Percentiles rank a stretch among this genome's conserved stretches.
Evolutionary conservation across 2,888 invertebrate species (phyloP).

Genomic region (Meloe dianella): DNA sequence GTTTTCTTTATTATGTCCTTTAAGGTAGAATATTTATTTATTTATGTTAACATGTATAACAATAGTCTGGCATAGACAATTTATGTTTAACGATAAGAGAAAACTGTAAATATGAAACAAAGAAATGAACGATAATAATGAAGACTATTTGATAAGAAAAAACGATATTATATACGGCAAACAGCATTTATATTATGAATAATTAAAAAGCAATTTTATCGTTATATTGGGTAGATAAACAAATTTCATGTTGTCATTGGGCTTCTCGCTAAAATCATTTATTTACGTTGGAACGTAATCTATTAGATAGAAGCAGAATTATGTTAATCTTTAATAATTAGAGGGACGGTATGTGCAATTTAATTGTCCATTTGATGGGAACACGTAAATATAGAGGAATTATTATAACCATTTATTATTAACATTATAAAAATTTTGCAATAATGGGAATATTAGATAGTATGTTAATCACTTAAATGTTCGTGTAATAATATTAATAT

Average conservation of each 20-base stretch:
- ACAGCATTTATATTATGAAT: conserved; percentile 27
- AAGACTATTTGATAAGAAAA: conserved; percentile 30
- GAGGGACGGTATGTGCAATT: background rate
- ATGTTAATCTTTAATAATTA: background rate
- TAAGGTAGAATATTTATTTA: background rate
- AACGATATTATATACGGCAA: conserved; percentile 27
- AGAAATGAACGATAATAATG: conserved; percentile 29
- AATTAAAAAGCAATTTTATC: conserved; percentile 30
- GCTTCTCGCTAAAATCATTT: conserved; percentile 19
- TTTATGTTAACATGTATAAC: conserved; percentile 9
- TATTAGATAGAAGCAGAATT: background rate
- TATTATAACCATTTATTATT: background rate
- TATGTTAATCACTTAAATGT: no score
- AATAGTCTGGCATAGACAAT: conserved; percentile 18
- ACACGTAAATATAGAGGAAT: background rate
- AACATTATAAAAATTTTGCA: background rate
- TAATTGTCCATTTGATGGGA: background rate
- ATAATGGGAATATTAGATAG: background rate
- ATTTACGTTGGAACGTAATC: conserved; percentile 24
- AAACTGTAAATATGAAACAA: conserved; percentile 25
- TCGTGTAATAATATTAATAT: no score
- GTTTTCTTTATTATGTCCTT: conserved; percentile 15
- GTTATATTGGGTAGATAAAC: conserved; percentile 28
- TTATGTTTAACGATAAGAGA: conserved; percentile 26
- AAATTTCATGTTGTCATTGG: conserved; percentile 23